These are phyloP conservation scores for Lacerta agilis DNA, from an alignment of 2,797 vertebrate genomes.

Conservation along the genomic window DNA sequence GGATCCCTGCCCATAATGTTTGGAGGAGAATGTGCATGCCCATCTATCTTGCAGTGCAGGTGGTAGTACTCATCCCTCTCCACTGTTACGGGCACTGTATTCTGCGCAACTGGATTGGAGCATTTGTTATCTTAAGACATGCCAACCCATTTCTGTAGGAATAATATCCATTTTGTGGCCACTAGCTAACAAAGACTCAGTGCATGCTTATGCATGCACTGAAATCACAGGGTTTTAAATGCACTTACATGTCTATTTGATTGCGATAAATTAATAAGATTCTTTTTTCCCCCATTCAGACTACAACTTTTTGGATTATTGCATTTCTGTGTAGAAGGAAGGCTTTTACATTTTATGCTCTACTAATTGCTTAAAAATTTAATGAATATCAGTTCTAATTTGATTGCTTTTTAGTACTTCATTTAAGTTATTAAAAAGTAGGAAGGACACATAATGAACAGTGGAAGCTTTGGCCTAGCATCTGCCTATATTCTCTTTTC, in stretches of 20 bases:
- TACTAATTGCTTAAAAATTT: constrained; percentile 82
- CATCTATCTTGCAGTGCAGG: background rate
- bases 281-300: constrained; percentile 31
- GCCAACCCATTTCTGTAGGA: background rate
- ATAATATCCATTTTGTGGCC: background rate
- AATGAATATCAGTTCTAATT: constrained; percentile 81
- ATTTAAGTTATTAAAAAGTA: constrained; percentile 82
- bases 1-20: background rate
- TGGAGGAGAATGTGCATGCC: too few species aligned
- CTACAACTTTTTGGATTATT: constrained; percentile 44
- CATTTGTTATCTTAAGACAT: background rate
- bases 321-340: constrained; percentile 65
- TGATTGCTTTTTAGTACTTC: constrained; percentile 82
- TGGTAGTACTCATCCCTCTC: background rate
- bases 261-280: background rate
- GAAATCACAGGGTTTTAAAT: background rate
- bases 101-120: background rate
- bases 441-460: constrained; percentile 81
- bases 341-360: constrained; percentile 74
- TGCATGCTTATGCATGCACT: background rate
- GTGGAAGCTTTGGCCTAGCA: constrained; percentile 79
- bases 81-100: background rate
- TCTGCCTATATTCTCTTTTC: constrained; percentile 83
- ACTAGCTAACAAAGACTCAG: background rate
- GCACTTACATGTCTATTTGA: background rate